Conservation (phyloP, 2,888 invertebrate genomes). For the Polymixis flavicincta region DNA sequence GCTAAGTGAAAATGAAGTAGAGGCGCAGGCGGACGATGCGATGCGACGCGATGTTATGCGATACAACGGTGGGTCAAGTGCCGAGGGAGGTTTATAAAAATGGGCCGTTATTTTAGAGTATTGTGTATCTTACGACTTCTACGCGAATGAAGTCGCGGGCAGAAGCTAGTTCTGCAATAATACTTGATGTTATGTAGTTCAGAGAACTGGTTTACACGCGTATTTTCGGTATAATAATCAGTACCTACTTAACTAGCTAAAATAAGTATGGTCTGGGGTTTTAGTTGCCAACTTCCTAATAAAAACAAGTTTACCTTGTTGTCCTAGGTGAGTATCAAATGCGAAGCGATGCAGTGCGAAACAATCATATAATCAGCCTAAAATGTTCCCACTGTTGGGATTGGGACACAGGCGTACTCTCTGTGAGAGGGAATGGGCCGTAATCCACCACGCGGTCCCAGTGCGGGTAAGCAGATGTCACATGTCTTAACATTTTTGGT, state of each 20-base stretch:
- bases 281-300: not conserved
- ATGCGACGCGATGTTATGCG: too few relatives aligned
- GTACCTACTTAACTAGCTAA: not conserved
- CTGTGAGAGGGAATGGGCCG: too few relatives aligned
- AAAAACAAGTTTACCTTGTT: not conserved
- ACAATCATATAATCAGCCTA: not conserved
- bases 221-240: conserved; percentile 5
- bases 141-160: not conserved
- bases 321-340: not conserved
- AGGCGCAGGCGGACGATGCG: not conserved
- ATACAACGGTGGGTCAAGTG: not conserved
- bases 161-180: not conserved
- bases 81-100: not conserved
- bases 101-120: not conserved
- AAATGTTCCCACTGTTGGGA: too few relatives aligned
- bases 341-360: not conserved
- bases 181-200: not conserved
- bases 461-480: too few relatives aligned
- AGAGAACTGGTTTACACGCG: conserved; percentile 25
- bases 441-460: too few relatives aligned
- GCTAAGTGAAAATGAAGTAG: not conserved
- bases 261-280: not conserved
- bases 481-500: too few relatives aligned
- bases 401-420: too few relatives aligned
- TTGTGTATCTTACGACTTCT: not conserved